These are phyloP conservation scores for Mythimna pallens DNA, from an alignment of 2,888 invertebrate species.

Conservation along the genomic window DNA sequence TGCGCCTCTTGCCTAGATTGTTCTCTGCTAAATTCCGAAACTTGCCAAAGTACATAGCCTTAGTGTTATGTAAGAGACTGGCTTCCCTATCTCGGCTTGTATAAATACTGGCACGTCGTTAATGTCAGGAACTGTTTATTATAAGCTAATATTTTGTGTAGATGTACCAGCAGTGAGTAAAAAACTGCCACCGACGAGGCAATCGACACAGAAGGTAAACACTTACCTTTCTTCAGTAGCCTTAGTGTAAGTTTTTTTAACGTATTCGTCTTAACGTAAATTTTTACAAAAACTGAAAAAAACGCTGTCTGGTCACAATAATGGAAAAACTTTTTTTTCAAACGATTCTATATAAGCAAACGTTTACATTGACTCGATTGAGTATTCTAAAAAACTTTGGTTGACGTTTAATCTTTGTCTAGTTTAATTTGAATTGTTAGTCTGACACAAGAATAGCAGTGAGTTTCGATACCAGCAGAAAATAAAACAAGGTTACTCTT, in stretches of 20 bases:
- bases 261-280: too few relatives aligned
- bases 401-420: neutral
- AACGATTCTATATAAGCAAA: too few relatives aligned
- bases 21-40: constrained; percentile 45
- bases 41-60: constrained; percentile 35
- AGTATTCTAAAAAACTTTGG: too few relatives aligned
- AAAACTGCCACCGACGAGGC: neutral
- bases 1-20: constrained; percentile 52
- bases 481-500: too few relatives aligned
- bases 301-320: too few relatives aligned
- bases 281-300: too few relatives aligned
- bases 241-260: too few relatives aligned
- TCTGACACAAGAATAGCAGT: neutral
- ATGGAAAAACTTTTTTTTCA: too few relatives aligned
- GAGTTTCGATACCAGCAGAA: too few relatives aligned
- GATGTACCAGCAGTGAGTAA: neutral
- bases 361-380: too few relatives aligned
- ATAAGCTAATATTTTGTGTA: constrained; percentile 13
- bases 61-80: constrained; percentile 23
- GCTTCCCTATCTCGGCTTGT: constrained; percentile 21
- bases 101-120: constrained; percentile 35
- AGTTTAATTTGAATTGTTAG: neutral
- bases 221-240: too few relatives aligned
- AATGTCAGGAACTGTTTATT: constrained; percentile 25
- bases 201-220: too few relatives aligned